A percentile compares a stretch with the other conserved stretches of the same genome.
Conservation (phyloP, 1,140 invertebrate species). For the Camponotus vicinus region DNA sequence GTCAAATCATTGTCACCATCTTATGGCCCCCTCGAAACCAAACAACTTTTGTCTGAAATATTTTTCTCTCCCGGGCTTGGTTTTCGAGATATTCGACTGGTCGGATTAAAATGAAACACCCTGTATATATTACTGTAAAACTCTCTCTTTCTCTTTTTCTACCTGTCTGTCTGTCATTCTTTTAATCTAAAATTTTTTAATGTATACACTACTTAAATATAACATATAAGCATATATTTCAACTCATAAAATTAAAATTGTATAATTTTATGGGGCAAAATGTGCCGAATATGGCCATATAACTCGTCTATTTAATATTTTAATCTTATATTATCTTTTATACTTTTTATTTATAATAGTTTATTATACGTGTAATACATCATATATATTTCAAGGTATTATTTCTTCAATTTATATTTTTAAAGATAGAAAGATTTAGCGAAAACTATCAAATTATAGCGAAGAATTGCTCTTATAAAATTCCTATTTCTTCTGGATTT, state of each 20-base stretch:
- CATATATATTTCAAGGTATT: not conserved
- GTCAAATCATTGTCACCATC: no score
- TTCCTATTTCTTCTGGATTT: not conserved
- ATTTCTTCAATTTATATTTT: slow-evolving; percentile 4
- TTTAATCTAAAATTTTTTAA: not conserved
- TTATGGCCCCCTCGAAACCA: no score
- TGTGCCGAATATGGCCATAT: not conserved
- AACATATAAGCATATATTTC: not conserved
- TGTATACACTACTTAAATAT: not conserved
- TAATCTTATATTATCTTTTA: not conserved
- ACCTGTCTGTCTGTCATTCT: not conserved
- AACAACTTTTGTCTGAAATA: no score
- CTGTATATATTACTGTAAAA: not conserved
- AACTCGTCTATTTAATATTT: not conserved
- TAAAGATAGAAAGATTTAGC: not conserved
- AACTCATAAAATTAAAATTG: not conserved
- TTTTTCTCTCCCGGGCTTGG: no score
- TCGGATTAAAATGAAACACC: no score
- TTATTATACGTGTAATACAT: not conserved
- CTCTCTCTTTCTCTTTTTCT: no score
- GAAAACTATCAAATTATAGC: not conserved
- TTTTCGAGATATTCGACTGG: no score
- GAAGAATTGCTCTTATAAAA: not conserved
- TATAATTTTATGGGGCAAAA: not conserved
- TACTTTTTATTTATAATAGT: not conserved